Percentiles rank a stretch among this genome's conserved stretches.
These are phyloP conservation scores for Schizopygopsis pylzovi DNA, from an alignment of 2,797 vertebrate species.

Conservation along the genomic window DNA sequence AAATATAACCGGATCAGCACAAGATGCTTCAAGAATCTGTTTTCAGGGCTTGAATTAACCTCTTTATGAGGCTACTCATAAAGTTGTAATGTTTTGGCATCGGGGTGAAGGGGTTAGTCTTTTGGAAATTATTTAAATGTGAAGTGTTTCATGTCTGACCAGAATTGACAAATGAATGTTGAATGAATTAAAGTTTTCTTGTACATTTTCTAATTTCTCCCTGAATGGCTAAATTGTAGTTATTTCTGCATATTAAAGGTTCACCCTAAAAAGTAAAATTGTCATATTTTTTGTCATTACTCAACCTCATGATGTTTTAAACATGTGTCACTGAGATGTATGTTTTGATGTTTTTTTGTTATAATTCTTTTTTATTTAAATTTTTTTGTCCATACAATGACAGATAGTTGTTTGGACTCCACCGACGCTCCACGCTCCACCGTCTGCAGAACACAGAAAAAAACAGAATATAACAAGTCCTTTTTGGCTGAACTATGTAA, in stretches of 20 bases:
- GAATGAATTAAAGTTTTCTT: background rate
- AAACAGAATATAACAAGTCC: background rate
- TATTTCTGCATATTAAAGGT: background rate
- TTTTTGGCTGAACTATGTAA: background rate
- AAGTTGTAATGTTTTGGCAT: background rate
- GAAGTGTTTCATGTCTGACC: background rate
- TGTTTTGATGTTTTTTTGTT: background rate
- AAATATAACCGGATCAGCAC: conserved; percentile 16
- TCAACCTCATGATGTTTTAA: background rate
- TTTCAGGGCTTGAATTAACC: background rate
- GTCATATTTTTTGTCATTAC: background rate
- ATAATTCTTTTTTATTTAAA: too few relatives aligned
- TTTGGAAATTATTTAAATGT: background rate
- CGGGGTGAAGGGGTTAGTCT: background rate
- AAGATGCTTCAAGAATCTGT: conserved; percentile 12
- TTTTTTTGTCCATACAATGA: background rate
- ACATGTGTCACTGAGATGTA: background rate
- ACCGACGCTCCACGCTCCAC: too few relatives aligned
- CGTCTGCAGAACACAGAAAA: background rate
- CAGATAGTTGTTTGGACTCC: background rate
- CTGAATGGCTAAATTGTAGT: background rate
- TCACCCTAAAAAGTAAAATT: background rate
- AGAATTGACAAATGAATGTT: background rate
- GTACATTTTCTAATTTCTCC: background rate
- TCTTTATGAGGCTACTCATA: background rate